These are phyloP conservation scores for Epirrhoe tristata DNA, from an alignment of 2,888 invertebrate species.

Conservation along the genomic window DNA sequence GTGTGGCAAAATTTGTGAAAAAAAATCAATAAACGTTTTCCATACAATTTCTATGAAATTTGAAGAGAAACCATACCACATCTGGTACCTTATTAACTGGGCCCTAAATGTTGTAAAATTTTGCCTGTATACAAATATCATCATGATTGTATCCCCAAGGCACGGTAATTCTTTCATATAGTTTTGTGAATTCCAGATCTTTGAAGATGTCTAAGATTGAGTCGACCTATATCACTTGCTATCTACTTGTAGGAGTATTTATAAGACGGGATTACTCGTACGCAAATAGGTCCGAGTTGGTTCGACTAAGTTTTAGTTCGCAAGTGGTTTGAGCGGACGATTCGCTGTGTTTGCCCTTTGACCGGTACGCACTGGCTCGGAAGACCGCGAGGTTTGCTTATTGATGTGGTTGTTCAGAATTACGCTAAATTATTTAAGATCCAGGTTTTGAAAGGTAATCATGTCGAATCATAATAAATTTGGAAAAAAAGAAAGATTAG, in stretches of 20 bases:
- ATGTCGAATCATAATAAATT: background rate
- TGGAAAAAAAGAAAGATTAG: no score
- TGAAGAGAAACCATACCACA: no score
- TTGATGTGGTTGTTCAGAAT: constrained; percentile 7
- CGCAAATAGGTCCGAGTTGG: constrained; percentile 64
- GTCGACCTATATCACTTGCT: constrained; percentile 16
- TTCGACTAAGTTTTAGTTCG: constrained; percentile 55
- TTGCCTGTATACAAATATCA: no score
- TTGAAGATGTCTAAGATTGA: background rate
- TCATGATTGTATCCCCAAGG: no score
- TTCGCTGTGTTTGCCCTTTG: constrained; percentile 67
- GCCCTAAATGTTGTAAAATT: no score
- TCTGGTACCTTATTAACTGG: no score
- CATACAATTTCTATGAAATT: no score
- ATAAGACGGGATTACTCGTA: constrained; percentile 48
- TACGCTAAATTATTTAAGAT: background rate
- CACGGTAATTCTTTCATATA: no score
- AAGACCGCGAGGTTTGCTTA: constrained; percentile 29
- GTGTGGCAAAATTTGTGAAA: no score
- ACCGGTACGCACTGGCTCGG: constrained; percentile 54
- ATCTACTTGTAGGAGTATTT: constrained; percentile 31
- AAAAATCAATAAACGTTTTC: no score
- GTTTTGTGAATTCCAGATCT: no score
- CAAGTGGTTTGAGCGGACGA: constrained; percentile 59
- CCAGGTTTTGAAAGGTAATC: background rate